Conservation (phyloP, 2,888 invertebrate genomes). For the Sesia apiformis region DNA sequence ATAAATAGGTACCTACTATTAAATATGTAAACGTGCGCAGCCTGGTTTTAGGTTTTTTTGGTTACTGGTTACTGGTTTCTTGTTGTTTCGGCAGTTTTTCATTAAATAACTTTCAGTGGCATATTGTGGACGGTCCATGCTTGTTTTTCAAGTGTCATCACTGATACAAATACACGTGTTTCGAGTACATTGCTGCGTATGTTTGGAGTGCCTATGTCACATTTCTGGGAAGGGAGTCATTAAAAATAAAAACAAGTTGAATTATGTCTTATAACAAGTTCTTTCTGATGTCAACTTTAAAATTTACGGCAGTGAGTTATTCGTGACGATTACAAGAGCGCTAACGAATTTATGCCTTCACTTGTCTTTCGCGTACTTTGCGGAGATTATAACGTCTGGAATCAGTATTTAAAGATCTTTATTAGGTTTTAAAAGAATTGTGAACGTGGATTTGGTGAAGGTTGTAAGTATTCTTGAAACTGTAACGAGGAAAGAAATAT, state of each 20-base stretch:
- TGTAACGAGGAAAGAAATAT: slow-evolving; percentile 29
- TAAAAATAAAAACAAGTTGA: slow-evolving; percentile 49
- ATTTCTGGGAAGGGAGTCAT: slow-evolving; percentile 34
- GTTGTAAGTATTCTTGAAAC: slow-evolving; percentile 27
- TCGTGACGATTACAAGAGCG: slow-evolving; percentile 64
- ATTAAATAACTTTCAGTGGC: too few species aligned
- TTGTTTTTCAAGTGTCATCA: neutral
- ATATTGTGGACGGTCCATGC: neutral
- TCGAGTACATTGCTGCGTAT: neutral
- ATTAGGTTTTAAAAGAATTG: slow-evolving; percentile 51
- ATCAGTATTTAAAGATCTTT: slow-evolving; percentile 60
- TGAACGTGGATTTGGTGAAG: slow-evolving; percentile 46
- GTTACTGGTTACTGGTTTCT: too few species aligned
- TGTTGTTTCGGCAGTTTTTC: too few species aligned
- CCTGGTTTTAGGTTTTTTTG: too few species aligned
- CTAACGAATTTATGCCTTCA: slow-evolving; percentile 65
- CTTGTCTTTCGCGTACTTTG: slow-evolving; percentile 53
- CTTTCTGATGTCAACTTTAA: slow-evolving; percentile 73
- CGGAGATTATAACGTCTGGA: slow-evolving; percentile 52
- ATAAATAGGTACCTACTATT: too few species aligned
- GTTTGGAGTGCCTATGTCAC: neutral
- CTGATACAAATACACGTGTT: neutral
- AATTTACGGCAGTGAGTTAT: slow-evolving; percentile 67
- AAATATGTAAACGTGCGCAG: too few species aligned
- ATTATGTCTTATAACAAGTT: slow-evolving; percentile 64